Base-by-base conservation (phyloP, 2,113 vertebrate species). In the Heliornis fulica region DNA sequence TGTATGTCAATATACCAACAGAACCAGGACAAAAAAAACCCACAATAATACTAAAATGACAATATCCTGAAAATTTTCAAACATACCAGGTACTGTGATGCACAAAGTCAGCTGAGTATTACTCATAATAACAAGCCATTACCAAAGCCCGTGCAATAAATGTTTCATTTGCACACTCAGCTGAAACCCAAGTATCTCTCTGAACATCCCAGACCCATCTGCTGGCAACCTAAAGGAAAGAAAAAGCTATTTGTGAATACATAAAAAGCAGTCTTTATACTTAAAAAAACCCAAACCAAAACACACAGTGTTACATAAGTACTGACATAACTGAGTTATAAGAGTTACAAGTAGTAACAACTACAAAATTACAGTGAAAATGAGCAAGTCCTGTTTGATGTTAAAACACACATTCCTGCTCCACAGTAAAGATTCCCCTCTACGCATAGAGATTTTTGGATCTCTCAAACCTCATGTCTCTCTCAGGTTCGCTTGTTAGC, bases 141-240 rank as follows among this genome's bases (percentile, higher is more conserved):
- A 98, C 92, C 89, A 98, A 91, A 86, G 85, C 97, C 90, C 98
- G 16, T 2, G 94, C 97, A 94, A 98, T 68, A 18, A 97, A 98
- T 5, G 97, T 93, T 68, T 96, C 92, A 2, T 96, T 94, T 87
- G 98, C 98, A 28, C 86, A 97, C 61, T 96, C 78, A 26, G 93
- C 97, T 56, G 97, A 93, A 45, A 97, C 92, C 98, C 98, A 98
- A 54, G 70, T 97, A 82, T 98, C 98, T 96, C 97, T 97, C 0
- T 97, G 36, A 46, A 21, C 83, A 46, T 98, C 98, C 98, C 98
- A 98, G 78, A 98, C 91, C 83, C 98, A 98, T 84, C 97, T 97
- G 95, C 98, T 98, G 95, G 95, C 97, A 76, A 98, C 91, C 98
- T 98, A 72, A 45, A 65, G 40, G 40, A 78, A 76, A 93, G 63